A percentile compares a stretch with the other conserved stretches of the same genome.
These are phyloP conservation scores for Hirtodrosophila confusa DNA, from an alignment of 2,888 invertebrate species.

Conservation along the genomic window DNA sequence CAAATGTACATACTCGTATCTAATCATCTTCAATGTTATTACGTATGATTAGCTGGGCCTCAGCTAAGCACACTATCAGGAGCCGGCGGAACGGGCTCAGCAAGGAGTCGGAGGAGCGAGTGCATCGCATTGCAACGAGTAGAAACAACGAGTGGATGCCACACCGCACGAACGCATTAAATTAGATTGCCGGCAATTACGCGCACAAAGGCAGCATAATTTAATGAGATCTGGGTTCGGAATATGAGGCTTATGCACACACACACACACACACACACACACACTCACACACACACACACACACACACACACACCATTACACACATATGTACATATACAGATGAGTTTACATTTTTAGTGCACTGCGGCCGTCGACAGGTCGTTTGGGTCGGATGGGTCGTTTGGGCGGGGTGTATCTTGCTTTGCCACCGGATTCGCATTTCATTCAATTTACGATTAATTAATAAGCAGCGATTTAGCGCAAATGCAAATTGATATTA, in stretches of 20 bases:
- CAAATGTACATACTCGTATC: too few species aligned
- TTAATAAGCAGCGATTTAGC: conserved; percentile 76
- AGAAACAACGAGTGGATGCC: too few species aligned
- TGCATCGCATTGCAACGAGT: too few species aligned
- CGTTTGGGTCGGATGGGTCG: too few species aligned
- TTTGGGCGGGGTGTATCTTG: conserved; percentile 13
- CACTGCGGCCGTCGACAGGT: conserved; percentile 4
- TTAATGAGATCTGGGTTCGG: conserved; percentile 40
- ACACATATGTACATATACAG: conserved; percentile 1
- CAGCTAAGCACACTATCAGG: too few species aligned
- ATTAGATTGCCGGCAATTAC: conserved; percentile 63
- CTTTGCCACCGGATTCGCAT: conserved; percentile 15
- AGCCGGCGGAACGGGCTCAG: too few species aligned
- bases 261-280: conserved; percentile 11
- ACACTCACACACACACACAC: conserved; percentile 8
- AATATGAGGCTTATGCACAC: conserved; percentile 5
- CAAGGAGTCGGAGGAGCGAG: too few species aligned
- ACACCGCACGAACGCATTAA: conserved; percentile 46
- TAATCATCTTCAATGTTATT: too few species aligned
- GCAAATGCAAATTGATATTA: conserved; percentile 76
- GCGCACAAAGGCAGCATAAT: conserved; percentile 58
- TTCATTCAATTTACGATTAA: conserved; percentile 60
- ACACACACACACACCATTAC: conserved; percentile 11
- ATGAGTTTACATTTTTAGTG: conserved; percentile 5
- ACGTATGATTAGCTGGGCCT: too few species aligned